Base-by-base conservation (phyloP, 30 jellyfish, hydroid and myxozoan genomes). In the Aurelia aurita region DNA sequence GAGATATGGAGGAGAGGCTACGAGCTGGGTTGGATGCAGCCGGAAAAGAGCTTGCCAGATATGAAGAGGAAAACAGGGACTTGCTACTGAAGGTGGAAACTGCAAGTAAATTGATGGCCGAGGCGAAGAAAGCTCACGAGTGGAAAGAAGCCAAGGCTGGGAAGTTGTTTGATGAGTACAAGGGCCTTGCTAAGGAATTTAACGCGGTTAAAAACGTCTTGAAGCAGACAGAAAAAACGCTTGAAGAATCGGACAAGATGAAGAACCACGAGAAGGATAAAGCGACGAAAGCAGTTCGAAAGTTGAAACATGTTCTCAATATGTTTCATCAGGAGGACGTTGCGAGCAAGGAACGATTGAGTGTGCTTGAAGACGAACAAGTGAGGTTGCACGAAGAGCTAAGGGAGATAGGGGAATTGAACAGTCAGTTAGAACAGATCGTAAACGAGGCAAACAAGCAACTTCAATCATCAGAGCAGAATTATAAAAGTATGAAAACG, bases 51-150 rank as follows among this genome's bases (percentile, higher is more conserved):
- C 28, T 23, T 66, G 58, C 28, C 19, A 66, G 3, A 66, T 26
- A 13, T 10, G 46, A 66, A 32, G 57, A 72, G 22, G 84, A 72
- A 51, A 72, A 72, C 39, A 46, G 65, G 3, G 28, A 10, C 55
- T 18, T 72, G 20, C 54, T 26, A 32, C 54, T 29, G 20, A 66
- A 66, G 21, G 21, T 66, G 10, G 65, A 72, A 35, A 59, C 54
- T 5, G 84, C 70, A 2, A 72, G 19, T 23, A 72, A 47, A 49
- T 59, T 72, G 3, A 55, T 72, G 34, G 71, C 72, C 1, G 73
- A 72, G 19, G 61, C 70, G 20, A 55, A 72, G 63, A 72, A 46
- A 32, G 51, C 16, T 23, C 54, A 51, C 44, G 84, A 72, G 70
- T 15, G 13, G n/a, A 72, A 72, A 59, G 32, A 9, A 46, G 84